phyloP scores from a whole-genome alignment of 1,140 invertebrate genomes.

The Trialeurodes vaporariorum region DNA sequence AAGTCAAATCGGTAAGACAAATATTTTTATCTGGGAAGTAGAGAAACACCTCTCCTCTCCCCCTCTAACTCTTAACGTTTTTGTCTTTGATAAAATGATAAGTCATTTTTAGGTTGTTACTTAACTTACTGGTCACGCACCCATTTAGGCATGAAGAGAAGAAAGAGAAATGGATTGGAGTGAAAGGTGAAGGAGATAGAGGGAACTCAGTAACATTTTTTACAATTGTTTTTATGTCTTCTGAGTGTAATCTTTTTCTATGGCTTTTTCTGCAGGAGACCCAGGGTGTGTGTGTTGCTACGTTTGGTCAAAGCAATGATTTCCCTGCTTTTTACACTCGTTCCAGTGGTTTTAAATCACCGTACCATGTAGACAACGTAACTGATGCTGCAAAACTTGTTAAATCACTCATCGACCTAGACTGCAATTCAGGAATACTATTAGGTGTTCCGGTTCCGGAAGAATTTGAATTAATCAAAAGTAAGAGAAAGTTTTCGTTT shows the following conservation, averaged over 20 bases:
- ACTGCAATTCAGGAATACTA: conserved; percentile 65
- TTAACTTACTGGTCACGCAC: neutral
- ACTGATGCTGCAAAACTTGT: conserved; percentile 61
- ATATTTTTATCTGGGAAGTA: too few species aligned
- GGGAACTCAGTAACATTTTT: too few species aligned
- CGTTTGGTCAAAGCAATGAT: conserved; percentile 46
- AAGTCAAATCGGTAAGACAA: too few species aligned
- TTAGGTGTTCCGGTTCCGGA: conserved; percentile 84
- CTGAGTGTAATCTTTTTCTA: too few species aligned
- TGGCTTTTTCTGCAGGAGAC: conserved; percentile 57
- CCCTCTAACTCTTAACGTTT: neutral
- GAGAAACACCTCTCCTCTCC: too few species aligned
- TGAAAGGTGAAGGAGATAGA: conserved; percentile 12
- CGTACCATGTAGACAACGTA: conserved; percentile 48
- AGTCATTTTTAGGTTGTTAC: neutral
- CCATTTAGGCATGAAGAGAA: neutral
- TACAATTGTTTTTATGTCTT: too few species aligned
- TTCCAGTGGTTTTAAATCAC: conserved; percentile 53
- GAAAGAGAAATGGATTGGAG: neutral
- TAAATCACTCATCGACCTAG: conserved; percentile 41
- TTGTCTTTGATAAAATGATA: neutral
- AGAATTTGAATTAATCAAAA: conserved; percentile 45
- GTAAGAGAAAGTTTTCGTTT: conserved; percentile 29
- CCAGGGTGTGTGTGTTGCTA: conserved; percentile 80
- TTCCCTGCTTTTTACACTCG: conserved; percentile 87